Percentiles rank a stretch among this genome's conserved stretches.
Conservation (phyloP, 2,888 invertebrate genomes). For the Meta bourneti region DNA sequence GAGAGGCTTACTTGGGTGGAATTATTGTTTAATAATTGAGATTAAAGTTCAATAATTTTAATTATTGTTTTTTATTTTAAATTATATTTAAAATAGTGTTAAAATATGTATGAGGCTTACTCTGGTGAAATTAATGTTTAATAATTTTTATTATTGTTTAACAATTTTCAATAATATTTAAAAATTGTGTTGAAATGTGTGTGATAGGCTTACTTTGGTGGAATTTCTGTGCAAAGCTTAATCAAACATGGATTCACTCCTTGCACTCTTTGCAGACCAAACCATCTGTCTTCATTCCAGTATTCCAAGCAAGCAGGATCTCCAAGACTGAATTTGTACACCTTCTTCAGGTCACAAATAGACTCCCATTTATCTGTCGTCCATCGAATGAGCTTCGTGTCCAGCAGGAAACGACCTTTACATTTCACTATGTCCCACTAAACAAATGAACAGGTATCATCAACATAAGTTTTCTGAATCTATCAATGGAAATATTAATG, state of each 20-base stretch:
- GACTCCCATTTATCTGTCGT: constrained; percentile 80
- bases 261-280: constrained; percentile 82
- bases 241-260: constrained; percentile 82
- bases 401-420: constrained; percentile 78
- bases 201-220: constrained; percentile 80
- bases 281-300: constrained; percentile 81
- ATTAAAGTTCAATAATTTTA: too few species aligned
- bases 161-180: too few species aligned
- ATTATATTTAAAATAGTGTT: too few species aligned
- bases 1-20: constrained; percentile 81
- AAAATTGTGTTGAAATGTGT: too few species aligned
- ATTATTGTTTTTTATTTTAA: too few species aligned
- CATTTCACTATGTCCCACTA: constrained; percentile 79
- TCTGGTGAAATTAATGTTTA: too few species aligned
- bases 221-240: constrained; percentile 81
- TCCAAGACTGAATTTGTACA: constrained; percentile 80
- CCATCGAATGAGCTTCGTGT: constrained; percentile 77
- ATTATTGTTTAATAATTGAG: too few species aligned
- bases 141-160: too few species aligned
- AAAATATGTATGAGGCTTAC: too few species aligned
- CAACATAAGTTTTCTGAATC: not conserved
- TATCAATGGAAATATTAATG: not conserved
- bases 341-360: constrained; percentile 80
- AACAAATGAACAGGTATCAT: constrained; percentile 11
- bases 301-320: constrained; percentile 78